Percentiles rank a stretch among this genome's conserved stretches.
Evolutionary conservation across 2,888 invertebrate genomes (phyloP).

Genomic region (Spodoptera picta): DNA sequence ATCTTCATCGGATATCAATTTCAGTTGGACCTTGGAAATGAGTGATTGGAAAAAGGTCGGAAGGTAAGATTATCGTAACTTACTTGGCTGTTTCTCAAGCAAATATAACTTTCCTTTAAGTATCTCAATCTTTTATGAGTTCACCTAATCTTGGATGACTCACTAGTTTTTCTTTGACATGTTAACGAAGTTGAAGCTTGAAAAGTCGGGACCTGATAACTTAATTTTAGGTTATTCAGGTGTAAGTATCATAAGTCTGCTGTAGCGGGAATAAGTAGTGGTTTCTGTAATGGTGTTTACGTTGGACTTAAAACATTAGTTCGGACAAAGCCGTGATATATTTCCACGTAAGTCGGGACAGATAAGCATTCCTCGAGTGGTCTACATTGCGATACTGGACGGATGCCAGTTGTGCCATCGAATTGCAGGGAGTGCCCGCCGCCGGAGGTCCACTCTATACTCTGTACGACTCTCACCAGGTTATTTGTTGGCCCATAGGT

Average conservation of each 20-base stretch:
- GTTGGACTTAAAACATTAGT: slow-evolving; percentile 39
- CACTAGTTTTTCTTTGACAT: slow-evolving; percentile 34
- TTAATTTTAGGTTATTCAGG: slow-evolving; percentile 8
- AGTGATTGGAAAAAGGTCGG: slow-evolving; percentile 36
- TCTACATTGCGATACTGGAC: slow-evolving; percentile 41
- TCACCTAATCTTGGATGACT: slow-evolving; percentile 34
- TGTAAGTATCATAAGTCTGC: neutral
- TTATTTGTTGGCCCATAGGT: slow-evolving; percentile 35
- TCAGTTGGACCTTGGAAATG: slow-evolving; percentile 17
- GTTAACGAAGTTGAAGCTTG: slow-evolving; percentile 15
- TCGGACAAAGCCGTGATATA: slow-evolving; percentile 43
- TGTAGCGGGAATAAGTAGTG: slow-evolving; percentile 21
- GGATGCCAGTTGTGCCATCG: slow-evolving; percentile 47
- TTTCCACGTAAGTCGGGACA: slow-evolving; percentile 42
- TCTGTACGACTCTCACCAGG: slow-evolving; percentile 23
- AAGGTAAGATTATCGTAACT: slow-evolving; percentile 22
- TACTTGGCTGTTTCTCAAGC: slow-evolving; percentile 23
- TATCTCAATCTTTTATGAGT: slow-evolving; percentile 33
- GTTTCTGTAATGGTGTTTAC: slow-evolving; percentile 42
- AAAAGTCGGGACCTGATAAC: slow-evolving; percentile 22
- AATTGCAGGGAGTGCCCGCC: slow-evolving; percentile 36
- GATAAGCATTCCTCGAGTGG: slow-evolving; percentile 52
- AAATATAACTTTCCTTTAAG: slow-evolving; percentile 21
- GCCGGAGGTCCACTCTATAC: slow-evolving; percentile 30
- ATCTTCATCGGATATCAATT: slow-evolving; percentile 26